phyloP scores from a whole-genome alignment of 2,797 vertebrate species.

The Argya squamiceps region DNA sequence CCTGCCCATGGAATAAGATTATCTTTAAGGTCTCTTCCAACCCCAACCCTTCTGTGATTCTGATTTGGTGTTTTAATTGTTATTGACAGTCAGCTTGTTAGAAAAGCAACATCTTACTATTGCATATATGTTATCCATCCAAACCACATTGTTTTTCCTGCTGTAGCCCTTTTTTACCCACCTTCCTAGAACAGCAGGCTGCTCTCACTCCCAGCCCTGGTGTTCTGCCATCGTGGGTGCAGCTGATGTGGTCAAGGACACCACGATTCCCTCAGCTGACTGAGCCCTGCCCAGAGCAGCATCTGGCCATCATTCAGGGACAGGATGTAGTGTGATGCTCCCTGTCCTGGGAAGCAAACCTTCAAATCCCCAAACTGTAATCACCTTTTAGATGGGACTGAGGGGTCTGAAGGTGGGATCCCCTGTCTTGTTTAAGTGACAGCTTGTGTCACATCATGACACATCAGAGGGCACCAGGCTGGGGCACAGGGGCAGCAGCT shows the following conservation, averaged over 20 bases:
- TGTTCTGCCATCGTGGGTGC: not conserved
- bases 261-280: accelerated
- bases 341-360: not conserved
- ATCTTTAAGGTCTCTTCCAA: not conserved
- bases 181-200: not conserved
- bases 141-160: not conserved
- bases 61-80: not conserved
- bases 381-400: not conserved
- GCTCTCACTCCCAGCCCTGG: not conserved
- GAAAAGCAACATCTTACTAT: not conserved
- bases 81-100: not conserved
- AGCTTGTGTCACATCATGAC: not conserved
- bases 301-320: not conserved
- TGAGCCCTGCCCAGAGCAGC: not conserved
- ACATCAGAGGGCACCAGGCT: not conserved
- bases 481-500: not conserved
- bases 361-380: not conserved
- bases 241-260: not conserved
- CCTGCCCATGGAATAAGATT: not conserved
- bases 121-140: not conserved
- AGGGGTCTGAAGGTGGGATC: not conserved
- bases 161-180: not conserved
- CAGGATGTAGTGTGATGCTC: not conserved
- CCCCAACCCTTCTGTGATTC: not conserved
- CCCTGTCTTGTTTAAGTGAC: not conserved